Percentiles rank a stretch among this genome's conserved stretches.
These are phyloP conservation scores for Dryadula phaetusa DNA, from an alignment of 2,888 invertebrate genomes.

Conservation along the genomic window DNA sequence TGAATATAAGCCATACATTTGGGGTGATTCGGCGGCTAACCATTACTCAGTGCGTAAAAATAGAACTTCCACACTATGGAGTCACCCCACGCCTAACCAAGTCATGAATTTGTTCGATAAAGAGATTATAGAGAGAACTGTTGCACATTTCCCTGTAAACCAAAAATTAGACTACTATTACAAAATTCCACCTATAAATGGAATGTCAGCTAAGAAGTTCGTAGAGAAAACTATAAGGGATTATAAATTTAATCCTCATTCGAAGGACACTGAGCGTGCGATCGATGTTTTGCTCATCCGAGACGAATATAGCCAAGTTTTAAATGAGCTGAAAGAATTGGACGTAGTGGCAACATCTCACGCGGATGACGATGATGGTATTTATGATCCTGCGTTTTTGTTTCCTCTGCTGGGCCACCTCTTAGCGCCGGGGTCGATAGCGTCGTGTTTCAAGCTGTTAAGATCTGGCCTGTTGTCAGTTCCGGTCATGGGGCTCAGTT, in stretches of 20 bases:
- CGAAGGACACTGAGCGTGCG: slow-evolving; percentile 58
- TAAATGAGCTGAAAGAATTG: slow-evolving; percentile 49
- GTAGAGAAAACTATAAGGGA: slow-evolving; percentile 54
- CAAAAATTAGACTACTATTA: slow-evolving; percentile 82
- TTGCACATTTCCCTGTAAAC: slow-evolving; percentile 88
- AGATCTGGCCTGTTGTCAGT: slow-evolving; percentile 89
- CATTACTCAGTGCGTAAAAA: slow-evolving; percentile 88
- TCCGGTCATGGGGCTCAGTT: slow-evolving; percentile 88
- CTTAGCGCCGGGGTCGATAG: slow-evolving; percentile 89
- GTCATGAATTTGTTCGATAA: slow-evolving; percentile 89
- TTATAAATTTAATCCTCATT: slow-evolving; percentile 55
- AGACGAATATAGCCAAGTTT: slow-evolving; percentile 54
- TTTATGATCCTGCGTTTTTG: slow-evolving; percentile 93
- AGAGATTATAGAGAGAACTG: slow-evolving; percentile 86
- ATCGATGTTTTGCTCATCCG: slow-evolving; percentile 55
- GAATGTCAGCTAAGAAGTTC: slow-evolving; percentile 50
- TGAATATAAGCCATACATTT: slow-evolving; percentile 91
- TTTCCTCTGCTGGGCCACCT: slow-evolving; percentile 90
- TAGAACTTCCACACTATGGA: slow-evolving; percentile 84
- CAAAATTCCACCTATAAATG: slow-evolving; percentile 55
- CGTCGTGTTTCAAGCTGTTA: slow-evolving; percentile 88
- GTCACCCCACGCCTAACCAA: slow-evolving; percentile 89
- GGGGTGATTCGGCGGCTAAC: slow-evolving; percentile 92
- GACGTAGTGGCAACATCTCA: slow-evolving; percentile 61
- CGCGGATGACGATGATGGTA: slow-evolving; percentile 59